Evolutionary conservation across 2,888 invertebrate species (phyloP).

Genomic region (Acanthosepion esculentum): DNA sequence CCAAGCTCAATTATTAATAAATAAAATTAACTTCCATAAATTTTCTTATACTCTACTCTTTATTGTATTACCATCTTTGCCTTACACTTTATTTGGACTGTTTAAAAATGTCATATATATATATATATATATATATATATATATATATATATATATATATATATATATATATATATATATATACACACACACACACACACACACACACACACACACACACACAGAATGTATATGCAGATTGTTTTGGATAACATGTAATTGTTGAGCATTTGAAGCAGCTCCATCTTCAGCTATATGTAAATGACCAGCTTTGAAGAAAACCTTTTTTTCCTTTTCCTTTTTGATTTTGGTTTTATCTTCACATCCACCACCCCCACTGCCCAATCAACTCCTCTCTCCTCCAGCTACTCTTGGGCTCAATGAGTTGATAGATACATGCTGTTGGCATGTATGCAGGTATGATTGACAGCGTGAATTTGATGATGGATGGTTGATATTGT

Average conservation of each 20-base stretch:
- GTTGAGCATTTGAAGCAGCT: too few species aligned
- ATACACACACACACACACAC: not conserved
- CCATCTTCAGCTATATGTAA: not conserved
- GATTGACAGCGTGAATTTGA: not conserved
- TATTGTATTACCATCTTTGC: too few species aligned
- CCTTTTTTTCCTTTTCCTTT: not conserved
- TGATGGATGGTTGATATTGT: not conserved
- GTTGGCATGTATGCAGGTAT: slow-evolving; percentile 39
- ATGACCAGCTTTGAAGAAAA: not conserved
- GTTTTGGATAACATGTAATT: too few species aligned
- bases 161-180: too few species aligned
- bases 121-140: too few species aligned
- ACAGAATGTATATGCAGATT: not conserved
- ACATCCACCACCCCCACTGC: not conserved
- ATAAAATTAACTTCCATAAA: too few species aligned
- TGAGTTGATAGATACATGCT: slow-evolving; percentile 45
- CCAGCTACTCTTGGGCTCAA: slow-evolving; percentile 33
- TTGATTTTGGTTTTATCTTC: not conserved
- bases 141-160: not conserved
- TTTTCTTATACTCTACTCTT: too few species aligned
- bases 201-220: not conserved
- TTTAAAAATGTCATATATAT: too few species aligned
- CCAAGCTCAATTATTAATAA: too few species aligned
- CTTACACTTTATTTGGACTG: too few species aligned
- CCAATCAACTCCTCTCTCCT: not conserved